A percentile compares a stretch with the other conserved stretches of the same genome.
Conservation (phyloP, 2,888 invertebrate genomes). For the Zhuqinia jingwanae region DNA sequence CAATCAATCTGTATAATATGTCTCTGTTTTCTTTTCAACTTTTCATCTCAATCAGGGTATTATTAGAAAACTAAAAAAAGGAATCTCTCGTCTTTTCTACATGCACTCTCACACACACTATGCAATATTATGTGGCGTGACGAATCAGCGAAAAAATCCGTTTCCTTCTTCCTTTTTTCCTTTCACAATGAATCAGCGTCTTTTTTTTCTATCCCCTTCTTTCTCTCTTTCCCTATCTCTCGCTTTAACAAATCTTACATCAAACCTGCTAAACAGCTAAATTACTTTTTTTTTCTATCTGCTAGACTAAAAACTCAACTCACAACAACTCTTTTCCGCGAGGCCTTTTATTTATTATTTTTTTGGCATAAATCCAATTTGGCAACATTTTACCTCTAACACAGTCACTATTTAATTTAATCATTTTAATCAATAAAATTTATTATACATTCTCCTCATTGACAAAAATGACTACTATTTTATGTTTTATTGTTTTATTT, state of each 20-base stretch:
- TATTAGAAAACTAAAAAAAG: not conserved
- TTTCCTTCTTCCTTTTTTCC: not conserved
- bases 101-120: too few species aligned
- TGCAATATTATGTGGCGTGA: too few species aligned
- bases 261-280: not conserved
- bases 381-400: conserved; percentile 5
- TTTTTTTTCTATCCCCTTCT: not conserved
- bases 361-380: conserved; percentile 33
- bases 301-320: too few species aligned
- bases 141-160: not conserved
- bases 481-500: not conserved
- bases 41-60: conserved; percentile 5
- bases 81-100: too few species aligned
- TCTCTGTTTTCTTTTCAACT: conserved; percentile 2
- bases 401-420: conserved; percentile 28
- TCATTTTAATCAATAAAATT: conserved; percentile 50
- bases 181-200: conserved; percentile 1
- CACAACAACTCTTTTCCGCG: too few species aligned
- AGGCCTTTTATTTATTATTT: not conserved
- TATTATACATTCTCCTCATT: conserved; percentile 27
- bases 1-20: not conserved
- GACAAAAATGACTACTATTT: conserved; percentile 33
- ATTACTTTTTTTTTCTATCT: not conserved
- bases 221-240: not conserved
- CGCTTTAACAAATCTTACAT: not conserved